Evolutionary conservation across 2,888 invertebrate species (phyloP), one percentile per base, ranked within the genome.

Genomic region (Drosophila buzzatii): DNA sequence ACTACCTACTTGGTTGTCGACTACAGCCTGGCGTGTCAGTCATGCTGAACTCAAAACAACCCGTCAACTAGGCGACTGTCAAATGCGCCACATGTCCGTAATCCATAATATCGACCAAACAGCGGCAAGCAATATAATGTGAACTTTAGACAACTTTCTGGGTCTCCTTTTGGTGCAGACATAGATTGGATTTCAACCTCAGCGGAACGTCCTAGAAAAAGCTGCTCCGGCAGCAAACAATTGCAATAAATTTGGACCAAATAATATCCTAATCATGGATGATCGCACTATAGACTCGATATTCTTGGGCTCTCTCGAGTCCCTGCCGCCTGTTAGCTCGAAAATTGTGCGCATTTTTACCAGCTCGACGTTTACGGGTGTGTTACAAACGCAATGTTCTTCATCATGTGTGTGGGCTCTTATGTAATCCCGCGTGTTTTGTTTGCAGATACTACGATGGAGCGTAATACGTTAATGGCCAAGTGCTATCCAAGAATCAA

Each of bases 331-430:
- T 0, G 98, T 99, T 76, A 98, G 98, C 93, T 99, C 99, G 47
- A 99, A 99, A 94, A 98, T 99, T 91, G 99, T 99, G 33, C 95
- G 99, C 82, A 99, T 99, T 88, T 99, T 99, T 92, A 99, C 99
- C 72, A 99, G 98, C 91, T 99, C 99, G 1, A 99, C 99, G 0
- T 99, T 99, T 91, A 99, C 99, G 90, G 99, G 99, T 98, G 94
- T 93, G 82, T 85, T 56, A 69, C 10, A 23, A 45, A 23, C 10
- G 33, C 20, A n/a, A 53, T 56, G 37, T 31, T 18, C 0, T 7
- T 7, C 47, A 37, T 42, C 64, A 47, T 74, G 70, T 81, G 60
- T 67, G 64, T 52, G 33, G 9, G 20, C 0, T 10, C 70, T 87
- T 88, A 84, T 73, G 70, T 87, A 80, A 76, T 68, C 53, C 18